phyloP scores from a whole-genome alignment of 2,888 invertebrate species.

The Lithophane socia region DNA sequence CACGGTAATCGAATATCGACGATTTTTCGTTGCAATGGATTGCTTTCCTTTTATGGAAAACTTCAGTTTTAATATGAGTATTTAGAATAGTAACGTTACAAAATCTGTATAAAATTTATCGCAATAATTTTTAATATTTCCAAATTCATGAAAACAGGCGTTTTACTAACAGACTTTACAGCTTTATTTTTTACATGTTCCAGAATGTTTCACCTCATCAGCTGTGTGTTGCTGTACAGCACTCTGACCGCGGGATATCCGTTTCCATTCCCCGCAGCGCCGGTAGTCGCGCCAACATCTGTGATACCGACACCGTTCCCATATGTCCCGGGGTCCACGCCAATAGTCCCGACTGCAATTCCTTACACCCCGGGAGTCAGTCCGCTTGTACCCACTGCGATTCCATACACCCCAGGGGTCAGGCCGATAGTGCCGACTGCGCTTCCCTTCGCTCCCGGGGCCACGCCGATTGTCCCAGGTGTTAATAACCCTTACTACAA shows the following conservation, averaged over 20 bases:
- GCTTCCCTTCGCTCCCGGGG: conserved; percentile 64
- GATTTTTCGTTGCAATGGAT: background rate
- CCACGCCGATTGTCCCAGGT: conserved; percentile 61
- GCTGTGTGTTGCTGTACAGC: conserved; percentile 67
- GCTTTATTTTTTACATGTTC: conserved; percentile 34
- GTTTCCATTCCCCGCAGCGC: conserved; percentile 58
- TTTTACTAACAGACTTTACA: background rate
- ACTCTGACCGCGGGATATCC: conserved; percentile 56
- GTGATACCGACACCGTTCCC: conserved; percentile 58
- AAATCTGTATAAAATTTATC: background rate
- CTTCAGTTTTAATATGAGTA: background rate
- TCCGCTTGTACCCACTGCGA: background rate
- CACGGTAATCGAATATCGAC: background rate
- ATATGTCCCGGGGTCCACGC: conserved; percentile 25
- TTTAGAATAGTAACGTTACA: background rate
- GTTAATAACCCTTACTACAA: conserved; percentile 79
- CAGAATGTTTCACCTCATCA: conserved; percentile 69
- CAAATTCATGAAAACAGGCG: background rate
- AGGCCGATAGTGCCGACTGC: conserved; percentile 48
- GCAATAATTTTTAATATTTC: background rate
- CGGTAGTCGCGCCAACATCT: conserved; percentile 50
- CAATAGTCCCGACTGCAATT: conserved; percentile 54
- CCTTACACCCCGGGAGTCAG: conserved; percentile 62
- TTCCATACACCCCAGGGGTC: conserved; percentile 13
- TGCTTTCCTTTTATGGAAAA: background rate